Base-by-base conservation (phyloP, 2,113 vertebrate genomes). In the Halcyon malimbica region DNA sequence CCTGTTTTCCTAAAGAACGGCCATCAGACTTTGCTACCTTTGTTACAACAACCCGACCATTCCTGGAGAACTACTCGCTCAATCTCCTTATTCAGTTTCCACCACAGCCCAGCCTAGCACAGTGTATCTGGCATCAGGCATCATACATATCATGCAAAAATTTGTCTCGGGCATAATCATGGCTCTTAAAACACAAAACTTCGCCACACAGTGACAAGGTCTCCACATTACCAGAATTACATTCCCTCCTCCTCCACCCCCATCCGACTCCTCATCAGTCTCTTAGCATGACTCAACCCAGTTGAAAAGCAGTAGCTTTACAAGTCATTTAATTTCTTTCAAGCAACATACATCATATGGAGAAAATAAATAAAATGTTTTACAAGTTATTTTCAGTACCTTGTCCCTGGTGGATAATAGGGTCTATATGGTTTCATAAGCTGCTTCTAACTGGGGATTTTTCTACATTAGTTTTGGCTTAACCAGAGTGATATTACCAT, bases 171-270 rank as follows among this genome's bases (percentile, higher is more conserved):
- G 86, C 62, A 89, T 57, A 93, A 93, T 92, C 86, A 68, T 35
- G 60, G 65, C 48, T 95, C 83, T 89, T 89, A 89, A 96, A 93
- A 93, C 77, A 90, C 94, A 67, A 51, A 84, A 87, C 77, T 88
- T 84, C 87, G 88, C 86, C 92, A 94, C 86, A 84, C 90, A 94
- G 87, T 90, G 89, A 94, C 94, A 96, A 93, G 90, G 95, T 95
- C 94, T 86, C 83, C 92, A 82, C 83, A 73, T 92, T 93, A 91
- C 92, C 87, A 92, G 83, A 92, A 95, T 76, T 84, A 81, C 65
- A 93, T 81, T 95, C 68, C 90, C 90, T 92, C 94, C 86, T 93
- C 83, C 83, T 70, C 86, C 92, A 0, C 91, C 83, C 89, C 92
- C 96, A 82, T 16, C 69, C 83, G 84, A 35, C 83, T 95, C 81